phyloP scores from a whole-genome alignment of 37 sponge, comb jelly and placozoan species.

The Mnemiopsis leidyi region DNA sequence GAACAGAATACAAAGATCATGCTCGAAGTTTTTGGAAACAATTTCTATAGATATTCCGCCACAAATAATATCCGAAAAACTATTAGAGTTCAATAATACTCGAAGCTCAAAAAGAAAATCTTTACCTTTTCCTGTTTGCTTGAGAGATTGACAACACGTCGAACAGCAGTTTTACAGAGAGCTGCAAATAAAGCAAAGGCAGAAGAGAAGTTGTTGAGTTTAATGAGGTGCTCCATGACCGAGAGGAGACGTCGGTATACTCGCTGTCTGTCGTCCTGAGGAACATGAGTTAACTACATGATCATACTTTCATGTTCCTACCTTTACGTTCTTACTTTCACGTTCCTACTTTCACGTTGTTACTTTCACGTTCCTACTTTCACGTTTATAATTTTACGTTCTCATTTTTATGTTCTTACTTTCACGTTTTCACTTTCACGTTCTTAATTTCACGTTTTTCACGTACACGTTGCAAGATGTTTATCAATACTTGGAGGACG shows the following conservation, averaged over 20 bases:
- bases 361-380: no score
- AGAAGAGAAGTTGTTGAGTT: constrained; percentile 61
- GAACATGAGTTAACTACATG: no score
- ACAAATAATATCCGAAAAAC: background rate
- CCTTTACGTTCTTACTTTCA: no score
- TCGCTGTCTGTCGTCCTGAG: constrained; percentile 50
- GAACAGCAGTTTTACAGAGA: constrained; percentile 32
- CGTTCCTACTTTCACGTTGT: no score
- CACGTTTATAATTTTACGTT: no score
- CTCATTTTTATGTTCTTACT: no score
- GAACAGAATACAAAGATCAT: background rate
- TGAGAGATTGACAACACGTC: constrained; percentile 17
- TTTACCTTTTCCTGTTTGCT: constrained; percentile 60
- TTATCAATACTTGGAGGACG: no score
- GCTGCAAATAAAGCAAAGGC: constrained; percentile 58
- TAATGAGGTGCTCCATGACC: constrained; percentile 61
- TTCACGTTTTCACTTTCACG: no score
- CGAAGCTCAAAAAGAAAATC: background rate
- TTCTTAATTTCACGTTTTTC: no score
- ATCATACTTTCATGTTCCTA: no score
- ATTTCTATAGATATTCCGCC: background rate
- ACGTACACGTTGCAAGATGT: no score
- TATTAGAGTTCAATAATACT: background rate
- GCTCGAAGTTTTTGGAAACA: no score
- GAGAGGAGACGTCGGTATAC: constrained; percentile 45